Percentiles rank a stretch among this genome's conserved stretches.
phyloP scores from a whole-genome alignment of 2,888 invertebrate genomes.

The Taphrorychus bicolor region DNA sequence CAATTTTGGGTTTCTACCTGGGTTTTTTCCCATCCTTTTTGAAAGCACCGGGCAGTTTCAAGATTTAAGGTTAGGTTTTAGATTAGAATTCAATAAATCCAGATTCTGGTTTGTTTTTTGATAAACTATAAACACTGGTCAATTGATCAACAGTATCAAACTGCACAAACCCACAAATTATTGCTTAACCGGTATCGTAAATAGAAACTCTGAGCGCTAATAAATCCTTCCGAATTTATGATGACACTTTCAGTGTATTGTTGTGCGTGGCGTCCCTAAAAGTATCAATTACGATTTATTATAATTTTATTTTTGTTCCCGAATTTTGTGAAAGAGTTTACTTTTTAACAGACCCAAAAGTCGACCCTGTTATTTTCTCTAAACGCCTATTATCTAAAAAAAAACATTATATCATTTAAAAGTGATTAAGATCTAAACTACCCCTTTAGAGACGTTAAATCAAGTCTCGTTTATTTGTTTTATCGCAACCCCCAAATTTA shows the following conservation, averaged over 20 bases:
- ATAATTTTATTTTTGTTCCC: background rate
- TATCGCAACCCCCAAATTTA: constrained; percentile 19
- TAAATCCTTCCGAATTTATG: constrained; percentile 35
- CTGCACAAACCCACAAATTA: too few relatives aligned
- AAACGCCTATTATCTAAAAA: constrained; percentile 18
- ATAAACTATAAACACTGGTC: too few relatives aligned
- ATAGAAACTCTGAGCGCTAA: too few relatives aligned
- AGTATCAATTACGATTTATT: constrained; percentile 32
- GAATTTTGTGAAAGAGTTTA: background rate
- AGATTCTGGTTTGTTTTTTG: too few relatives aligned
- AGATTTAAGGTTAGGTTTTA: too few relatives aligned
- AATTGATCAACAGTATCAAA: too few relatives aligned
- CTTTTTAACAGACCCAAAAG: background rate
- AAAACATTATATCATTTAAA: constrained; percentile 33
- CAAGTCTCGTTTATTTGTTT: constrained; percentile 23
- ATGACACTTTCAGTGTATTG: constrained; percentile 32
- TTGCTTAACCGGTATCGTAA: too few relatives aligned
- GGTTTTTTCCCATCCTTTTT: too few relatives aligned
- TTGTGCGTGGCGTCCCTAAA: constrained; percentile 24
- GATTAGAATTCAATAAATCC: too few relatives aligned
- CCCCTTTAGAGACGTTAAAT: constrained; percentile 20
- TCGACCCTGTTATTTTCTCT: constrained; percentile 18
- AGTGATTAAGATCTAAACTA: constrained; percentile 33
- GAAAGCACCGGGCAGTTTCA: too few relatives aligned
- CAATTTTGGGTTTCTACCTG: too few relatives aligned